Evolutionary conservation across 2,797 vertebrate species (phyloP), one percentile per base, ranked within the genome.

Genomic region (Microchirus variegatus): DNA sequence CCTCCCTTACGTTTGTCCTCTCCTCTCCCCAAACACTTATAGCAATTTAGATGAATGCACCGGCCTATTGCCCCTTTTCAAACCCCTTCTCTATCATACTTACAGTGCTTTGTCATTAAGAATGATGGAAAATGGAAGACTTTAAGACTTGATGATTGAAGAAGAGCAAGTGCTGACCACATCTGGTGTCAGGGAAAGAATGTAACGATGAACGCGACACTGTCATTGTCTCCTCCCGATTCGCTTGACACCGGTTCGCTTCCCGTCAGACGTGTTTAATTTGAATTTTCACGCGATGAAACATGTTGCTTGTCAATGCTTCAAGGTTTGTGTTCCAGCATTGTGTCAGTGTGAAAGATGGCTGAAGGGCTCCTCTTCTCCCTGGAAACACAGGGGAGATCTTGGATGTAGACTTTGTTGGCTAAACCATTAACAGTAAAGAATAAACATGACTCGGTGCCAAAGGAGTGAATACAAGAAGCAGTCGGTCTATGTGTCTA

Each of bases 21-120:
- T 72, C 35, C 18, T 37, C 51, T 50, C 53, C 49, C 47, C 41
- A 64, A 56, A 64, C 59, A 43, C 19, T 70, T 59, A 58, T 19
- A 66, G 58, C 67, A 55, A 77, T 78, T 76, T 64, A 75, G 66
- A 85, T 73, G 56, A 60, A 87, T 84, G 70, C 61, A 56, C 57
- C 54, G 12, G 61, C 59, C 75, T 43, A 44, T 70, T 68, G 37
- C 47, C 80, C 62, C 45, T 65, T 67, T 77, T 58, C 78, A 71
- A 63, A 70, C 53, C n/a, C 36, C 54, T 35, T 67, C 70, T 81
- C 69, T 53, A 49, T 73, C 67, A 81, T 61, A 75, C 66, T 73
- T 52, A 67, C 44, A 50, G 41, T 69, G 17, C 16, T 46, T 51
- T 70, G 71, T 78, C 74, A 78, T 62, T 62, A 73, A 80, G 49